A percentile compares a stretch with the other conserved stretches of the same genome.
These are phyloP conservation scores for Micrasema longulum DNA, from an alignment of 1,140 invertebrate species.

Conservation along the genomic window DNA sequence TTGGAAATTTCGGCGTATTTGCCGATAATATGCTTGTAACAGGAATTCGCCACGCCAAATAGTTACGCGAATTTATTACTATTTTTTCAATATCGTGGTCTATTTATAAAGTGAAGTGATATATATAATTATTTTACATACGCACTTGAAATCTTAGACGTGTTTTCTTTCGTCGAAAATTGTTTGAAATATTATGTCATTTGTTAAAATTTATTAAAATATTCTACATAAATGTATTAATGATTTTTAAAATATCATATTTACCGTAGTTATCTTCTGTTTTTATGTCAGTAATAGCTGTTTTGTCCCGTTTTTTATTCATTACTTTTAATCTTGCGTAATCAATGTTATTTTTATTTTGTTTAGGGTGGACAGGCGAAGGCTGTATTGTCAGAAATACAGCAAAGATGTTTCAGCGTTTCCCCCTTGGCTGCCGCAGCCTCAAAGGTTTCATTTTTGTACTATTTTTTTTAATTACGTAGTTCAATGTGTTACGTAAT, in stretches of 20 bases:
- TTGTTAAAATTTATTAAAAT: too few species aligned
- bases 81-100: conserved; percentile 48
- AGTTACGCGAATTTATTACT: conserved; percentile 12
- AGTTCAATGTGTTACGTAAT: conserved; percentile 47
- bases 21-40: background rate
- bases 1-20: conserved; percentile 3
- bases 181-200: background rate
- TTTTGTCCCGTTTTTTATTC: conserved; percentile 18
- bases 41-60: conserved; percentile 21
- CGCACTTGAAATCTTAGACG: background rate
- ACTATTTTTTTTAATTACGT: conserved; percentile 21
- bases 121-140: background rate
- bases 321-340: conserved; percentile 41
- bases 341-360: conserved; percentile 44
- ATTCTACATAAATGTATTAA: too few species aligned
- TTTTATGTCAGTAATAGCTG: conserved; percentile 25
- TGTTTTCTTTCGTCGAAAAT: background rate
- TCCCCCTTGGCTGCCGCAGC: conserved; percentile 77
- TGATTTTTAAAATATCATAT: background rate
- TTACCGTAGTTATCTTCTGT: background rate
- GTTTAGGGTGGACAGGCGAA: conserved; percentile 65
- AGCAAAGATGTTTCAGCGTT: conserved; percentile 81
- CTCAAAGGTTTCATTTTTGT: conserved; percentile 69
- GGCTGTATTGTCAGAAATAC: conserved; percentile 67
- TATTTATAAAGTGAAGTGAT: conserved; percentile 52